Evolutionary conservation across 2,113 vertebrate species (phyloP).

Genomic region (Zingel zingel): DNA sequence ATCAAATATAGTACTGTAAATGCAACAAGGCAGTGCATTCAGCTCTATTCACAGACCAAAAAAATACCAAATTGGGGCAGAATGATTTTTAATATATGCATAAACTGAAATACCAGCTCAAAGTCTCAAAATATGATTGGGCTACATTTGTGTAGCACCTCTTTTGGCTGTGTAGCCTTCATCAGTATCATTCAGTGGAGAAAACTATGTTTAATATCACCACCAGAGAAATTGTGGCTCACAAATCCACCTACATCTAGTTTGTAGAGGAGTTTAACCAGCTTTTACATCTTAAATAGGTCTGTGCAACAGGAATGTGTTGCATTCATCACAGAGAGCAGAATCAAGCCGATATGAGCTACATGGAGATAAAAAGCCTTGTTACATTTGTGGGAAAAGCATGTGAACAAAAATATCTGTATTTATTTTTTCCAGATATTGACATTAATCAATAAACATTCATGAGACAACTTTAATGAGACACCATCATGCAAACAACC

Average conservation of each 20-base stretch:
- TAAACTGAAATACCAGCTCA: conserved; percentile 33
- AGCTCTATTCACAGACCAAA: conserved; percentile 47
- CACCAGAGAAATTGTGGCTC: not conserved
- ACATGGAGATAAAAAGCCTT: not conserved
- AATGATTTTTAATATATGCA: conserved; percentile 36
- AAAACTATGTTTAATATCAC: not conserved
- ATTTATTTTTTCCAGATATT: not conserved
- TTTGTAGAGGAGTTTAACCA: conserved; percentile 7
- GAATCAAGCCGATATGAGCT: not conserved
- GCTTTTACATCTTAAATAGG: conserved; percentile 16
- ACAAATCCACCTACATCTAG: not conserved
- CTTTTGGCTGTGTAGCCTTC: conserved; percentile 18
- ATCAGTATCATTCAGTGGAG: conserved; percentile 25
- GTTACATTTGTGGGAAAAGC: not conserved
- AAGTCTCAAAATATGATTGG: conserved; percentile 40
- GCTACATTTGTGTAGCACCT: not conserved
- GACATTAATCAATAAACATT: not conserved
- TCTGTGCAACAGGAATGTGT: not conserved
- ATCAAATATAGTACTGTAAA: conserved; percentile 1
- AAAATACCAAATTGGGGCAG: conserved; percentile 42
- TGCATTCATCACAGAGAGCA: not conserved
- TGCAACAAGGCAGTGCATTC: conserved; percentile 14
- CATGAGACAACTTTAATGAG: not conserved
- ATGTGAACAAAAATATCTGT: not conserved
- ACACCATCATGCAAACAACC: too few species aligned